These are phyloP conservation scores for Ceramica pisi DNA, from an alignment of 2,888 invertebrate genomes.

Conservation along the genomic window DNA sequence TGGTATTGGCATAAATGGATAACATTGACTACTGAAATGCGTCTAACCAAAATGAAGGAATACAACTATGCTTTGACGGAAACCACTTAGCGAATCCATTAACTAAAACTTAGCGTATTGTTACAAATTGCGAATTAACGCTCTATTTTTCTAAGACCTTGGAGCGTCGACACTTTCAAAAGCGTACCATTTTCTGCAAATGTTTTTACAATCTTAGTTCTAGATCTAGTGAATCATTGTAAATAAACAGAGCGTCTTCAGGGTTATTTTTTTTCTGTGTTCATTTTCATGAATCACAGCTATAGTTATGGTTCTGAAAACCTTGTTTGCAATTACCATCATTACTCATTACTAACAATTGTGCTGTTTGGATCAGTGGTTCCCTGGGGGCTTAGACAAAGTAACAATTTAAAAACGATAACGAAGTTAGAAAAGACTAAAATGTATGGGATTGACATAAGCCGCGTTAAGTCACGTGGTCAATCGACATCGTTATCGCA, in stretches of 20 bases:
- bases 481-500: too few relatives aligned
- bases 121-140: constrained; percentile 42
- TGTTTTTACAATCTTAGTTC: constrained; percentile 37
- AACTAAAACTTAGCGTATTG: constrained; percentile 33
- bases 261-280: constrained; percentile 39
- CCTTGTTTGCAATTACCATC: constrained; percentile 30
- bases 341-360: constrained; percentile 27
- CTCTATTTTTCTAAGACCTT: constrained; percentile 52
- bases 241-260: constrained; percentile 24
- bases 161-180: constrained; percentile 49
- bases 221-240: constrained; percentile 44
- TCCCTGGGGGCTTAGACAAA: too few relatives aligned
- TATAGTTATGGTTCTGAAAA: constrained; percentile 10
- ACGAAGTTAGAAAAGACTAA: too few relatives aligned
- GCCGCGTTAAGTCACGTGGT: too few relatives aligned
- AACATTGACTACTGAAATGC: neutral
- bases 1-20: neutral
- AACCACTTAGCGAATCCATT: constrained; percentile 13
- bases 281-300: constrained; percentile 31
- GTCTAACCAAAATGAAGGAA: constrained; percentile 8
- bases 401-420: too few relatives aligned
- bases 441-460: too few relatives aligned
- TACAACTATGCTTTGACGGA: constrained; percentile 3
- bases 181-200: constrained; percentile 41
- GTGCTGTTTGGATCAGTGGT: constrained; percentile 20